Evolutionary conservation across 2,797 vertebrate genomes (phyloP), one percentile per base, ranked within the genome.

Genomic region (Gallinago solitaria): DNA sequence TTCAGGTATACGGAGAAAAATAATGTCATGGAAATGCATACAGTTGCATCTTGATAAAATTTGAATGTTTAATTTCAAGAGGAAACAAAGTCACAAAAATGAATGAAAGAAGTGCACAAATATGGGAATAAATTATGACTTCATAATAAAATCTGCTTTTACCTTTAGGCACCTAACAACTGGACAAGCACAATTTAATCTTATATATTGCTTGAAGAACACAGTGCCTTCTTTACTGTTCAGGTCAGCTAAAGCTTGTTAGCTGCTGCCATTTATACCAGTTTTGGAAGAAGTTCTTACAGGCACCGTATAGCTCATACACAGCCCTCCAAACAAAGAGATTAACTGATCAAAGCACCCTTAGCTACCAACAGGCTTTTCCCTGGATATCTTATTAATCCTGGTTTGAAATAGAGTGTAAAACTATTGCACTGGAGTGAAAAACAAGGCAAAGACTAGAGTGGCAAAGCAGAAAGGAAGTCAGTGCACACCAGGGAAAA

Each of bases 331-430:
- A 80, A 95, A 93, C 83, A 93, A 73, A 82, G 81, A 92, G 95
- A 89, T 95, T 71, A 95, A 90, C 79, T 91, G 93, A 96, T 94
- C 90, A 95, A 93, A 96, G 91, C 71, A 93, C 75, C 75, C 90
- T 91, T 35, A 80, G 78, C 75, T 74, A 92, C 69, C 81, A 94
- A 77, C 83, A 89, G 48, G 75, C 82, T 89, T 91, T 70, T 77
- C 84, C 84, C 90, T 94, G 61, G 79, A 59, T 71, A 83, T 45
- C 41, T 85, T 87, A 87, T 83, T 90, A 91, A 94, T 83, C 78
- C 84, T 64, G 75, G 65, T 20, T 89, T 91, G 95, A 97, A 96
- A 84, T 6, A 60, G 28, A 86, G 73, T 68, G 73, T 27, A 51
- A 18, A 95, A 92, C 51, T 47, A 53, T 9, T 32, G 78, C 68